Evolutionary conservation across 2,797 vertebrate species (phyloP).

Genomic region (Sebastes minor): DNA sequence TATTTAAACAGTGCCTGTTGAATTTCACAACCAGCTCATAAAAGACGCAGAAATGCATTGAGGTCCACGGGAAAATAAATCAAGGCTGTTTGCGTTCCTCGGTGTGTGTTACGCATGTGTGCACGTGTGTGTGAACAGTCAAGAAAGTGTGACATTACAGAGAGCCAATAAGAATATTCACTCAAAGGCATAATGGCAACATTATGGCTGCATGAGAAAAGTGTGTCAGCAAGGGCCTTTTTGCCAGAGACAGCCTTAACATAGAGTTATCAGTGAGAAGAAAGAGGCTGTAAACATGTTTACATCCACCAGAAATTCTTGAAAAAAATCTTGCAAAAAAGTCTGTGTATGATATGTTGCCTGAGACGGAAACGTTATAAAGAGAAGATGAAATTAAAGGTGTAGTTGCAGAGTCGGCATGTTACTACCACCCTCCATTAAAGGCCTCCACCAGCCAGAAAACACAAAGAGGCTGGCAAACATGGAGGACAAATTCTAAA

Average conservation of each 20-base stretch:
- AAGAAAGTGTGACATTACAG: slow-evolving; percentile 77
- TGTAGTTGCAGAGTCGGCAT: not conserved
- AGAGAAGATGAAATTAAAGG: not conserved
- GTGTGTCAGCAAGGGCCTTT: slow-evolving; percentile 52
- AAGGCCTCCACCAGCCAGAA: not conserved
- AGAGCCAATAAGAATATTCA: slow-evolving; percentile 69
- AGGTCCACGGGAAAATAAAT: slow-evolving; percentile 73
- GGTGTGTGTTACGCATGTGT: slow-evolving; percentile 19
- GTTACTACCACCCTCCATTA: not conserved
- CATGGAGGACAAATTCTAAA: not conserved
- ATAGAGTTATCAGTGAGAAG: not conserved
- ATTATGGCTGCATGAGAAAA: slow-evolving; percentile 77
- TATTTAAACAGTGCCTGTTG: slow-evolving; percentile 79
- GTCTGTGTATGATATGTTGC: not conserved
- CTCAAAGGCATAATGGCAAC: slow-evolving; percentile 68
- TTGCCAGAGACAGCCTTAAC: not conserved
- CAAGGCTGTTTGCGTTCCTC: slow-evolving; percentile 67
- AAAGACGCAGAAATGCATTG: slow-evolving; percentile 60
- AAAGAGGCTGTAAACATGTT: not conserved
- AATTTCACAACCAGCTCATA: slow-evolving; percentile 85
- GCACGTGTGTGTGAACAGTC: slow-evolving; percentile 64
- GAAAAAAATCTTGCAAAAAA: not conserved
- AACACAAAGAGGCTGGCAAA: not conserved
- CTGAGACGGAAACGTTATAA: not conserved
- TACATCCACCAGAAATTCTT: not conserved